Conservation (phyloP, 37 sponge, comb jelly and placozoan genomes). For the Amphimedon queenslandica region DNA sequence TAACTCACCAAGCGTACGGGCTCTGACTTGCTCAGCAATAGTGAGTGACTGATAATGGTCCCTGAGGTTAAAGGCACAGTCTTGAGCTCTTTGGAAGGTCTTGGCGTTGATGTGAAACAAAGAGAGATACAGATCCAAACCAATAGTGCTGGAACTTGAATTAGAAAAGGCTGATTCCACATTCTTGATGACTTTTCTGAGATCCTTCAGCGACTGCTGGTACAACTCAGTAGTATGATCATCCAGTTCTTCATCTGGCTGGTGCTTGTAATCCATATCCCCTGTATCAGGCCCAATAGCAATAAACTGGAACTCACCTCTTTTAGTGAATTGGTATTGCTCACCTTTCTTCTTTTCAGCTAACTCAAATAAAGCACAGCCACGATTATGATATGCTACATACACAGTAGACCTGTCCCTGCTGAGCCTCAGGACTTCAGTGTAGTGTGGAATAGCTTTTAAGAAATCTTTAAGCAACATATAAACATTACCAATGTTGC, state of each 20-base stretch:
- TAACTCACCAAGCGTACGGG: conserved; percentile 69
- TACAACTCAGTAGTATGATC: conserved; percentile 25
- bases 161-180: conserved; percentile 39
- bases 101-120: conserved; percentile 59
- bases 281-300: conserved; percentile 10
- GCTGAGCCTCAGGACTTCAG: conserved; percentile 50
- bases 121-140: conserved; percentile 47
- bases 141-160: conserved; percentile 45
- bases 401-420: conserved; percentile 27
- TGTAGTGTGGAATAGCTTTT: conserved; percentile 49
- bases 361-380: conserved; percentile 59
- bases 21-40: conserved; percentile 55
- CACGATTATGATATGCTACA: conserved; percentile 70
- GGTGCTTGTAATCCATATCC: not conserved
- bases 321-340: not conserved
- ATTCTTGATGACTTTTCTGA: conserved; percentile 23
- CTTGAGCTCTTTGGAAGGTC: conserved; percentile 57
- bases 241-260: not conserved
- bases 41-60: conserved; percentile 32
- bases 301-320: not conserved
- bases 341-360: conserved; percentile 26
- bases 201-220: conserved; percentile 18
- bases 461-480: conserved; percentile 35
- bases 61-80: conserved; percentile 34
- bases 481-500: conserved; percentile 73